Percentiles rank a stretch among this genome's conserved stretches.
Evolutionary conservation across 2,797 vertebrate species (phyloP).

Genomic region (Steatocranus sp.): DNA sequence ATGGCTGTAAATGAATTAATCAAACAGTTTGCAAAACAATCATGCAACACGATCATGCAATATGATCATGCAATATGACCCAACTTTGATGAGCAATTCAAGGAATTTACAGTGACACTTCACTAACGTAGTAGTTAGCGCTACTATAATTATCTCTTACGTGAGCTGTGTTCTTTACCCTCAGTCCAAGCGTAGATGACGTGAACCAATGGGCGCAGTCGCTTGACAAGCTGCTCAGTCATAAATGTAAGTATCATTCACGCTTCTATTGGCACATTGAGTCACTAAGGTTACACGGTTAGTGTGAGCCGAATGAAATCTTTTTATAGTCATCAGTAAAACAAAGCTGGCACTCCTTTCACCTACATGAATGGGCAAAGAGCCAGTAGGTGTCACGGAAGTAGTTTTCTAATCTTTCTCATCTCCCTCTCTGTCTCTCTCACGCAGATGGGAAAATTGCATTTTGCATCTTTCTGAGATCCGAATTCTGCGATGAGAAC

Average conservation of each 20-base stretch:
- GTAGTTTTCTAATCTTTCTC: neutral
- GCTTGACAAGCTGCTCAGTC: constrained; percentile 69
- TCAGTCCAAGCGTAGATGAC: constrained; percentile 70
- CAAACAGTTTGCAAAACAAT: neutral
- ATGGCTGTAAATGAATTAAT: neutral
- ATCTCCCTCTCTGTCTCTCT: neutral
- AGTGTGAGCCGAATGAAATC: neutral
- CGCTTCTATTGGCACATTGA: neutral
- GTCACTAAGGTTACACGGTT: constrained; percentile 29
- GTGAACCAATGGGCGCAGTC: constrained; percentile 73
- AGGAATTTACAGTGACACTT: neutral
- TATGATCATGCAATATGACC: neutral
- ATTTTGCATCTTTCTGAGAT: constrained; percentile 87
- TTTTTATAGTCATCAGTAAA: constrained; percentile 34
- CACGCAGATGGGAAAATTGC: constrained; percentile 84
- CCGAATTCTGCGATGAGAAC: constrained; percentile 95
- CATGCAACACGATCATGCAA: neutral
- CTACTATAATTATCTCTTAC: neutral
- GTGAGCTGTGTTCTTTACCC: neutral
- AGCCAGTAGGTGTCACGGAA: neutral
- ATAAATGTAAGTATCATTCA: constrained; percentile 70
- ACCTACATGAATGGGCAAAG: neutral
- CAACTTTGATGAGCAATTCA: neutral
- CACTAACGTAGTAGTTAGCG: neutral
- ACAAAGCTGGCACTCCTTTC: neutral